Base-by-base conservation (phyloP, 2,888 invertebrate species). In the Ornithoptera alexandrae region DNA sequence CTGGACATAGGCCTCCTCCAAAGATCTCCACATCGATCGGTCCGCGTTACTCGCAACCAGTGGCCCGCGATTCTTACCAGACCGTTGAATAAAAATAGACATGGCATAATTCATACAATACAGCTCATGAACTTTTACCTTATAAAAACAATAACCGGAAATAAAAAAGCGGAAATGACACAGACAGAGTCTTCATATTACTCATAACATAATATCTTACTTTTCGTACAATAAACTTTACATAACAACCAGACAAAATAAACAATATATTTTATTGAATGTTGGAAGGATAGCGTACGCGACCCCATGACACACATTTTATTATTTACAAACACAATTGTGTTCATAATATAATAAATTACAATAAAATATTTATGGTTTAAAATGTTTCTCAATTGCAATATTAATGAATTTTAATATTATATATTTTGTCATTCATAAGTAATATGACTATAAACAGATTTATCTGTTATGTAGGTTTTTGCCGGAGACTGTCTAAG, bases 241-340 rank as follows among this genome's bases (percentile, higher is more conserved):
- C n/a, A 61, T 39, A 61, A n/a, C 7, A 61, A 60, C n/a, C 61
- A 61, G 61, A 61, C 61, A n/a, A 42, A 36, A 61, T 61, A 61
- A 36, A 61, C 61, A 30, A 30, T 30, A 61, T 7, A 42, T 8
- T 20, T 61, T 18, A 61, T 18, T 42, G 7, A 61, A 42, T 18
- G 30, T 7, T 20, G 7, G 18, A 20, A 36, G 17, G 17, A 20
- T 36, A 39, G 36, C 42, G 15, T 42, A n/a, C 20, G 10, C 30
- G 61, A 36, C 61, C 61, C 18, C 15, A 8, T 39, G 20, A 36
- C 61, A 61, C 10, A 61, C 42, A 42, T 39, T 60, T 60, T 58
- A 58, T 36, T 36, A 60, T 60, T 60, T 60, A 60, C 36, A 15
- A 36, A 60, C 12, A 60, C 60, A 60, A 60, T 53, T 53, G n/a